Base-by-base conservation (phyloP, 2,797 vertebrate genomes). In the Philypnodon macrostomus region DNA sequence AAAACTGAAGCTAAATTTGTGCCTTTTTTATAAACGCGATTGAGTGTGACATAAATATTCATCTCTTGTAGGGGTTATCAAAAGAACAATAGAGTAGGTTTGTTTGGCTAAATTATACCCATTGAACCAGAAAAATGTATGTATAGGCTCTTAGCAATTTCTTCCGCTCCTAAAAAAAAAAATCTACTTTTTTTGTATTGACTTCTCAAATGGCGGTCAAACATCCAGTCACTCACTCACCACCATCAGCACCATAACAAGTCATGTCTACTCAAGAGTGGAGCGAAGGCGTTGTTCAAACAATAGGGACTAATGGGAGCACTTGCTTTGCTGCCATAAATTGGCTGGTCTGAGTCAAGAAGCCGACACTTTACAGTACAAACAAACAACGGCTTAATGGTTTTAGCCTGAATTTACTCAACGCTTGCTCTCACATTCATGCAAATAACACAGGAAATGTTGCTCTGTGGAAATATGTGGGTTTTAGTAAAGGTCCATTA, bases 271-370 rank as follows among this genome's bases (percentile, higher is more conserved):
- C 46, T 34, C 57, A 39, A 33, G 33, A 29, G 53, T 40, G 40
- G 51, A 67, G 37, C 24, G 47, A 60, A 40, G 66, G 33, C 62
- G 13, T 33, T 29, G 48, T 33, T 45, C 44, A 57, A 64, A 79
- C 73, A 81, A 59, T 53, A 45, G 58, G 67, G 60, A 70, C 54
- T 67, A 77, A 71, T 67, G 45, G 73, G 54, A 59, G 34, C 48
- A 14, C 49, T 66, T 72, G 67, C 73, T 49, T 63, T 46, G 31
- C 31, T 33, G 60, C 51, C 57, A 74, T 78, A 73, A 71, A 67
- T 67, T 70, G 61, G 47, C 67, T 53, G 59, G 30, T 10, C 36
- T 3, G 49, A 64, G 75, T 69, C 69, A 55, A 63, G 44, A 60
- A 53, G 63, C 48, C 23, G 14, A 64, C 55, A 55, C 76, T 75